Conservation (phyloP, 2,113 vertebrate species). For the Zosterops hypoxanthus region DNA sequence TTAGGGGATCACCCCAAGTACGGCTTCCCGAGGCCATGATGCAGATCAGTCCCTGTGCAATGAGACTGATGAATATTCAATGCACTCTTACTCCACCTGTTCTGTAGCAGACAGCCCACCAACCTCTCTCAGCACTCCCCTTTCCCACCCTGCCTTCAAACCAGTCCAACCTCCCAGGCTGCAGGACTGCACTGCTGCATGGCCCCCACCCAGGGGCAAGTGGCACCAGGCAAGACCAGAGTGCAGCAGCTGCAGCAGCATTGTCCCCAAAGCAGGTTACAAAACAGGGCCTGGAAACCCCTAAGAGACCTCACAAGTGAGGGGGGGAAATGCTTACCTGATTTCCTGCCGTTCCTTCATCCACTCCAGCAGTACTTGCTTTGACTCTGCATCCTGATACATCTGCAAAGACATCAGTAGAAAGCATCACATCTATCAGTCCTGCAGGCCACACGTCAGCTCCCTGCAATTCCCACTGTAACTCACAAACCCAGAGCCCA, state of each 20-base stretch:
- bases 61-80: background rate
- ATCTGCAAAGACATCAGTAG: conserved; percentile 60
- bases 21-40: background rate
- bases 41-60: background rate
- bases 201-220: background rate
- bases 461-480: background rate
- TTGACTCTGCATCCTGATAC: conserved; percentile 78
- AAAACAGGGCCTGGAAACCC: background rate
- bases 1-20: background rate
- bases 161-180: background rate
- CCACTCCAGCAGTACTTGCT: conserved; percentile 80
- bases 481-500: background rate
- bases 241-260: background rate
- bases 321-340: conserved; percentile 41
- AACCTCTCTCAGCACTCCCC: background rate
- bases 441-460: background rate
- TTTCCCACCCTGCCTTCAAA: background rate
- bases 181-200: background rate
- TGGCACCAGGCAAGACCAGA: background rate
- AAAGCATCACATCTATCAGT: background rate
- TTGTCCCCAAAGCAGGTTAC: background rate
- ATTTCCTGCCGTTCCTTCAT: conserved; percentile 83
- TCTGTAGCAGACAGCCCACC: fast-evolving
- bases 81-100: background rate
- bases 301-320: fast-evolving